Evolutionary conservation across 2,113 vertebrate genomes (phyloP).

Genomic region (Phaethon lepturus): DNA sequence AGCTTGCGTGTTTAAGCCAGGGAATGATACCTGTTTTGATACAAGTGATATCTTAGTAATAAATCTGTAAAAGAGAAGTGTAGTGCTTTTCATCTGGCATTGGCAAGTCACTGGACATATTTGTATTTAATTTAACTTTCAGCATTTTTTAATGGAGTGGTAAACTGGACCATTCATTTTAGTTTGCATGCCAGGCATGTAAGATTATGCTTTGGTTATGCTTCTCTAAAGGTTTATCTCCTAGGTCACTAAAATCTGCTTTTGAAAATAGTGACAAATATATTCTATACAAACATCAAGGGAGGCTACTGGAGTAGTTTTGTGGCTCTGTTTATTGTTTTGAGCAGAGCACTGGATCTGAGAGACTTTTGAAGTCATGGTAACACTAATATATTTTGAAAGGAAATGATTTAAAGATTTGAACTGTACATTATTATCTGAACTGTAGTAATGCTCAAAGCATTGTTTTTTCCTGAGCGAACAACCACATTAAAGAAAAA

Average conservation of each 20-base stretch:
- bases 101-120: background rate
- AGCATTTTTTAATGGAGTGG: background rate
- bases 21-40: background rate
- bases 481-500: constrained; percentile 38
- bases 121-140: background rate
- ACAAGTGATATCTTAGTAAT: background rate
- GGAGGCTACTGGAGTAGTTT: background rate
- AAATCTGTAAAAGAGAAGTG: background rate
- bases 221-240: background rate
- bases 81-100: background rate
- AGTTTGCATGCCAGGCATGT: background rate
- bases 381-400: background rate
- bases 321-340: constrained; percentile 26
- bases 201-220: background rate
- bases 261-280: background rate
- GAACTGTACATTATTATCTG: constrained; percentile 17
- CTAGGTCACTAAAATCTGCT: background rate
- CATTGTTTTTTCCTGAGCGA: constrained; percentile 17
- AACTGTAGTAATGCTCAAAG: background rate
- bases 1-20: background rate
- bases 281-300: background rate
- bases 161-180: background rate
- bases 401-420: constrained; percentile 45
- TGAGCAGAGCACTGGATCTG: background rate
- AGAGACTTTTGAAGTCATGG: background rate